These are phyloP conservation scores for Cyrtorhinus lividipennis DNA, from an alignment of 1,140 invertebrate species.

Conservation along the genomic window DNA sequence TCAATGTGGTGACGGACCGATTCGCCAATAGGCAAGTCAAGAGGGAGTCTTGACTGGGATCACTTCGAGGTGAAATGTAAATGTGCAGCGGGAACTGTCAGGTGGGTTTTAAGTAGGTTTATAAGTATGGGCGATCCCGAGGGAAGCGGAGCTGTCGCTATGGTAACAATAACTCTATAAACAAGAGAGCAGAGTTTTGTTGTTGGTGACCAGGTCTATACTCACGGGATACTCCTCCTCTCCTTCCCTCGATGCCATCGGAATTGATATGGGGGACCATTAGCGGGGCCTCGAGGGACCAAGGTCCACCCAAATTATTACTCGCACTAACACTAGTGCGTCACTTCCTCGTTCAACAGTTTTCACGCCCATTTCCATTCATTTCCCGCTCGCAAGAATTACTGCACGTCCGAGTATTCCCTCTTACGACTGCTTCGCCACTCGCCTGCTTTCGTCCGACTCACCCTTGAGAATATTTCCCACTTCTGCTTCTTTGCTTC, in stretches of 20 bases:
- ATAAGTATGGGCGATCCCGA: neutral
- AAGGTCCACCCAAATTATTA: slow-evolving; percentile 15
- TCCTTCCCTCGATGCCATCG: slow-evolving; percentile 6
- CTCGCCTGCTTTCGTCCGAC: no score
- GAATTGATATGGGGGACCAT: slow-evolving; percentile 15
- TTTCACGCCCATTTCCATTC: neutral
- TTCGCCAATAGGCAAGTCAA: no score
- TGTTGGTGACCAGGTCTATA: slow-evolving; percentile 10
- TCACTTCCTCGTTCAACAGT: neutral
- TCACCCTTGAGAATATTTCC: no score
- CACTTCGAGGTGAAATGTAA: no score
- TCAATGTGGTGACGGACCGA: no score
- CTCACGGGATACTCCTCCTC: neutral
- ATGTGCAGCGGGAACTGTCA: neutral
- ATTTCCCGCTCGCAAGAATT: neutral
- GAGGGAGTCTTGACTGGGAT: no score
- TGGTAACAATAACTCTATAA: slow-evolving; percentile 10
- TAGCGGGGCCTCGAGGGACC: neutral
- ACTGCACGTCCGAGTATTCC: no score
- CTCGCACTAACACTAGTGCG: neutral
- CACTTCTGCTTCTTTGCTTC: no score
- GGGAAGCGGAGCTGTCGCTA: neutral
- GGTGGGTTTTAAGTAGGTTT: slow-evolving; percentile 3
- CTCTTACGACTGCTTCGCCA: no score
- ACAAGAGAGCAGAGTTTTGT: slow-evolving; percentile 14